Percentiles rank a stretch among this genome's conserved stretches.
These are phyloP conservation scores for Keiferia lycopersicella DNA, from an alignment of 2,888 invertebrate genomes.

Conservation along the genomic window DNA sequence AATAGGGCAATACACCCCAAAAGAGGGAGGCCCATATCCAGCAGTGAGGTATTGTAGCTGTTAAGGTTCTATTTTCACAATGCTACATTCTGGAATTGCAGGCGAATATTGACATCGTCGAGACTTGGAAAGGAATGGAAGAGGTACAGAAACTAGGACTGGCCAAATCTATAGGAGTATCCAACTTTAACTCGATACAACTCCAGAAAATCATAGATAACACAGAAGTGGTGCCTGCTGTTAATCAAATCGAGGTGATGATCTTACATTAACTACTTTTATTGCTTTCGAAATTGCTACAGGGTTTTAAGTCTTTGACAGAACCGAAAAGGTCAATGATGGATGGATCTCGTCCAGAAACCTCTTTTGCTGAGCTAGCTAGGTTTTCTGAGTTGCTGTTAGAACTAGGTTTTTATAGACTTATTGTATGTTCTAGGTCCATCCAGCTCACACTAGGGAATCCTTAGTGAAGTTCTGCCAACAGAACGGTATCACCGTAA, in stretches of 20 bases:
- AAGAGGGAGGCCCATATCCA: too few relatives aligned
- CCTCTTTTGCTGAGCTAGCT: too few relatives aligned
- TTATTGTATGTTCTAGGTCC: slow-evolving; percentile 59
- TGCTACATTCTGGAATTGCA: neutral
- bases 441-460: slow-evolving; percentile 85
- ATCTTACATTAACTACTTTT: slow-evolving; percentile 14
- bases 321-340: neutral
- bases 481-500: slow-evolving; percentile 83
- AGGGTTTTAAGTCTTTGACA: neutral
- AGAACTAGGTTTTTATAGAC: too few relatives aligned
- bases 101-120: slow-evolving; percentile 78
- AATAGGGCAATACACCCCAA: too few relatives aligned
- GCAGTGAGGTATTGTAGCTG: neutral
- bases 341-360: too few relatives aligned
- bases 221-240: slow-evolving; percentile 80
- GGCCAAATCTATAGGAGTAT: slow-evolving; percentile 86
- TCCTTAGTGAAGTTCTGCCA: slow-evolving; percentile 85
- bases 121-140: slow-evolving; percentile 87
- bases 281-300: neutral
- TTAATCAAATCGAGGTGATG: slow-evolving; percentile 78
- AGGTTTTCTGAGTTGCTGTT: too few relatives aligned
- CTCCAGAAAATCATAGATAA: slow-evolving; percentile 82
- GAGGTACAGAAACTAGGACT: slow-evolving; percentile 83
- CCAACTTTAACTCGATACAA: slow-evolving; percentile 88
- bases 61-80: neutral